Evolutionary conservation across 2,797 vertebrate genomes (phyloP).

Genomic region (Eremophila alpestris): DNA sequence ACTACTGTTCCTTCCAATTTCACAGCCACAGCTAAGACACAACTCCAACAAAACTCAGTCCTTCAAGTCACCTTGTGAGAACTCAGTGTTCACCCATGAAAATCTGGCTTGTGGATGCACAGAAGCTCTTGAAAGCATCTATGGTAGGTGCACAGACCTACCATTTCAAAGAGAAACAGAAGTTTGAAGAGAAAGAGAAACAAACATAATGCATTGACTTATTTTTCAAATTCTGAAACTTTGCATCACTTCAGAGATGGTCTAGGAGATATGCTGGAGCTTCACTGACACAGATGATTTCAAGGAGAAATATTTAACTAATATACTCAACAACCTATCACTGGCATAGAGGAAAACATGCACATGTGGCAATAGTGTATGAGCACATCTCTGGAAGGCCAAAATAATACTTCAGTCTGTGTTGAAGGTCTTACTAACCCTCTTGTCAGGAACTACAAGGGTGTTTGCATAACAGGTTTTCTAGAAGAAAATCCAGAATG

Average conservation of each 20-base stretch:
- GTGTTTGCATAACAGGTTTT: background rate
- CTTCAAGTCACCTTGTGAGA: background rate
- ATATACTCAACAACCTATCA: background rate
- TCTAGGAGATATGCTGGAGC: background rate
- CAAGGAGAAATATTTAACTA: background rate
- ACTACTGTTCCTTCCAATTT: background rate
- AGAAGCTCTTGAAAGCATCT: background rate
- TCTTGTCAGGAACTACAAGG: background rate
- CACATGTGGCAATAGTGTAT: rapidly evolving
- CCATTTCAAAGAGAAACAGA: background rate
- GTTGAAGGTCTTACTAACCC: background rate
- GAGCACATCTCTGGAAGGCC: background rate
- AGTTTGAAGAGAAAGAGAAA: background rate
- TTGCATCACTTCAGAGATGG: background rate
- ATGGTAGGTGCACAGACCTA: background rate
- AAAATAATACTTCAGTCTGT: background rate
- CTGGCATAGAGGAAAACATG: background rate
- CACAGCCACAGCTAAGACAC: background rate
- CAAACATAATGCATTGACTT: background rate
- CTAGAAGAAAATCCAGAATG: background rate
- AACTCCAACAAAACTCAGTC: background rate
- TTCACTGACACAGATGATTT: background rate
- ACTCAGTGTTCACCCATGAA: background rate
- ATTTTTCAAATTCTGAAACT: background rate
- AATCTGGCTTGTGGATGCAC: rapidly evolving